These are phyloP conservation scores for Prionailurus bengalensis DNA, from an alignment of 2,113 vertebrate species.

Conservation along the genomic window DNA sequence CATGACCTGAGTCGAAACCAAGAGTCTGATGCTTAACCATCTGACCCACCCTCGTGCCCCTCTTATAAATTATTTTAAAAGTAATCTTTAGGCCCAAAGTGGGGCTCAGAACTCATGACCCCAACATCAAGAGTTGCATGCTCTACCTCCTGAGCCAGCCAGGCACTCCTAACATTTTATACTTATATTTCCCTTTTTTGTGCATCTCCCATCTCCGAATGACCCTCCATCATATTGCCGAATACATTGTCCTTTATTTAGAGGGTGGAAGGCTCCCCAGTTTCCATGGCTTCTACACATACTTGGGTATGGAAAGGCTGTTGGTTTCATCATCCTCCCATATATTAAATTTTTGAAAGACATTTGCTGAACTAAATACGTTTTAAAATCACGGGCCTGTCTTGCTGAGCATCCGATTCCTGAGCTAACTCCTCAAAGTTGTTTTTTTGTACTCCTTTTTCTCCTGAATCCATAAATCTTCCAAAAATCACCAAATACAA, in stretches of 20 bases:
- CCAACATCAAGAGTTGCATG: background rate
- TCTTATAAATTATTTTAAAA: background rate
- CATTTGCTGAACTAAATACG: background rate
- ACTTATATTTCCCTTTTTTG: background rate
- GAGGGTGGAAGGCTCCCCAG: background rate
- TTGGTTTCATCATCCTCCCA: background rate
- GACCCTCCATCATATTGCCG: background rate
- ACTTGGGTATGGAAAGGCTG: background rate
- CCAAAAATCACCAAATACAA: background rate
- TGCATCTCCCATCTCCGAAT: background rate
- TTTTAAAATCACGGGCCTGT: background rate
- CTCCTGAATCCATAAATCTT: slow-evolving; percentile 8
- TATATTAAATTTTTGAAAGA: background rate
- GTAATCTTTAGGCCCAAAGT: background rate
- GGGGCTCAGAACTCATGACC: background rate
- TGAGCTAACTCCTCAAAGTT: background rate
- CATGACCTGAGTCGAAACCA: too few species aligned
- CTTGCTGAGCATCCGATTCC: background rate
- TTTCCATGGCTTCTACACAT: background rate
- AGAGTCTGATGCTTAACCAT: too few species aligned
- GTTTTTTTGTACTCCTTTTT: background rate
- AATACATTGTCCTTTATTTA: background rate
- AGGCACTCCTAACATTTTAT: background rate
- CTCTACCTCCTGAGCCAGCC: background rate
- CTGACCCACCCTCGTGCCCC: too few species aligned